Conservation (phyloP, 92 coral and sea anemone genomes). For the Isaurus tuberculatus region DNA sequence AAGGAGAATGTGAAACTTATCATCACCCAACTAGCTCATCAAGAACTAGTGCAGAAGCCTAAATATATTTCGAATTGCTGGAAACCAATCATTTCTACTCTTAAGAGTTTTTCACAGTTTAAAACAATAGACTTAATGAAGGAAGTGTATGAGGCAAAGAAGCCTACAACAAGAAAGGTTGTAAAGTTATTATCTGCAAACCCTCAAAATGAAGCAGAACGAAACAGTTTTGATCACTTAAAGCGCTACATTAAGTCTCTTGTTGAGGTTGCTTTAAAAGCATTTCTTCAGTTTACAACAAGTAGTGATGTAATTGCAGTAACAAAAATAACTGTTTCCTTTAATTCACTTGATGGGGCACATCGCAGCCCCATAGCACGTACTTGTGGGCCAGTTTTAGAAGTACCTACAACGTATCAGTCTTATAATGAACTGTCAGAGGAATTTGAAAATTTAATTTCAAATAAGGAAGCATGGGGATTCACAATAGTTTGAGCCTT, state of each 20-base stretch:
- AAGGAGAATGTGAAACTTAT: conserved; percentile 35
- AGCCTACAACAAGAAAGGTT: background rate
- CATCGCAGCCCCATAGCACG: conserved; percentile 4
- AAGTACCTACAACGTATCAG: conserved; percentile 7
- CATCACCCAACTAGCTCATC: conserved; percentile 49
- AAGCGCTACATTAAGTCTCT: background rate
- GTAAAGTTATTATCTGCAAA: background rate
- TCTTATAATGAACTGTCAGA: conserved; percentile 16
- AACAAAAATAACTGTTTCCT: background rate
- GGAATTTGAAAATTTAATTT: conserved; percentile 15
- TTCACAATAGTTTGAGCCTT: conserved; percentile 37
- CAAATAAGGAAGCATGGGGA: conserved; percentile 23
- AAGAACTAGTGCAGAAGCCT: conserved; percentile 57
- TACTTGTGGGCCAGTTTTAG: conserved; percentile 11
- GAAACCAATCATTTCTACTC: background rate
- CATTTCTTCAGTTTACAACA: conserved; percentile 9
- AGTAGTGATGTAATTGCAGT: background rate
- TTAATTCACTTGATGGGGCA: no score
- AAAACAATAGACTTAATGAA: conserved; percentile 4
- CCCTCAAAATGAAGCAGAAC: conserved; percentile 11
- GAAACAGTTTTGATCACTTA: no score
- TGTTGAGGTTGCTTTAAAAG: background rate
- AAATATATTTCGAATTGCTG: conserved; percentile 47
- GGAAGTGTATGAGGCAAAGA: conserved; percentile 1
- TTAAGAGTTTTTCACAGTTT: background rate